Percentiles rank a stretch among this genome's conserved stretches.
Conservation (phyloP, 2,888 invertebrate genomes). For the Hypena proboscidalis region DNA sequence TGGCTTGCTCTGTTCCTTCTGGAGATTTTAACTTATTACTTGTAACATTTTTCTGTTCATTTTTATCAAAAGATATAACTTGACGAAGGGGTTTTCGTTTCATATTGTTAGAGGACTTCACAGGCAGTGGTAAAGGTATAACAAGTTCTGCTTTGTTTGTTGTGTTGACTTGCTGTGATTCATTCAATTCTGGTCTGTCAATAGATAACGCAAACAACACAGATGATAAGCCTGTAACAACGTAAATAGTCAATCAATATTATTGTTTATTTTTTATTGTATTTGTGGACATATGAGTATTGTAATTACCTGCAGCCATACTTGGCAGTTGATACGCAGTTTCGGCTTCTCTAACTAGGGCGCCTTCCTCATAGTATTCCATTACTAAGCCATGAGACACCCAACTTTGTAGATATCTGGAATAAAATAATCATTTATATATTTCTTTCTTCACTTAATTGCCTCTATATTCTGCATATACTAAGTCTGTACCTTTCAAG, state of each 20-base stretch:
- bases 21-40: slow-evolving; percentile 48
- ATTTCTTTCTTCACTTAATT: no score
- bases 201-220: slow-evolving; percentile 97
- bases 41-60: slow-evolving; percentile 53
- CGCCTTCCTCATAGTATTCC: slow-evolving; percentile 94
- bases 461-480: no score
- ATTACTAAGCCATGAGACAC: slow-evolving; percentile 87
- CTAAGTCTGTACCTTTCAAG: slow-evolving; percentile 91
- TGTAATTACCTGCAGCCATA: slow-evolving; percentile 91
- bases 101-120: slow-evolving; percentile 72
- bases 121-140: slow-evolving; percentile 88
- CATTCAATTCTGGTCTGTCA: slow-evolving; percentile 93
- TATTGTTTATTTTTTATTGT: neutral
- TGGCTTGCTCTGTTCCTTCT: slow-evolving; percentile 44
- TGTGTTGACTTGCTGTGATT: slow-evolving; percentile 79
- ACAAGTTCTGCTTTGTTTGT: slow-evolving; percentile 87
- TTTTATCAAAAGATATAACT: slow-evolving; percentile 82
- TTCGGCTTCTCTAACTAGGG: slow-evolving; percentile 93
- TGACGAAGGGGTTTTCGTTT: slow-evolving; percentile 77
- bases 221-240: slow-evolving; percentile 90
- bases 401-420: slow-evolving; percentile 90
- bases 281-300: slow-evolving; percentile 1
- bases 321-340: slow-evolving; percentile 91
- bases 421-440: neutral
- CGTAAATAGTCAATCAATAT: neutral